Conservation (phyloP, 2,888 invertebrate species). For the Carabus problematicus region DNA sequence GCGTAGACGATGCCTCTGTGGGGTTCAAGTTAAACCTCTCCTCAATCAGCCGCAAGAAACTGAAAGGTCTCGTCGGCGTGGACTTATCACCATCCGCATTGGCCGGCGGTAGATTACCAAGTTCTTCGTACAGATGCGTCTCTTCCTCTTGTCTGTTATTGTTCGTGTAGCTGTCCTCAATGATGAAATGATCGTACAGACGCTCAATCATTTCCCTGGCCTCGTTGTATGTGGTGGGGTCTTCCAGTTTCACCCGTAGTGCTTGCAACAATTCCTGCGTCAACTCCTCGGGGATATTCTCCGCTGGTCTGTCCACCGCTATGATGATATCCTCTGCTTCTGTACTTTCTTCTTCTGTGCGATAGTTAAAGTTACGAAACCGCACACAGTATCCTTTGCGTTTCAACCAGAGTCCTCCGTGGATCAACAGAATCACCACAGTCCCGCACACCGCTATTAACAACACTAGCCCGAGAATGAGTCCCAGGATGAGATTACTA, state of each 20-base stretch:
- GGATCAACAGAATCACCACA: conserved; percentile 63
- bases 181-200: conserved; percentile 75
- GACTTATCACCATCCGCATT: conserved; percentile 59
- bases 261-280: conserved; percentile 76
- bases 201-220: conserved; percentile 80
- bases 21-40: conserved; percentile 61
- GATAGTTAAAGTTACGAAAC: conserved; percentile 61
- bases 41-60: conserved; percentile 68
- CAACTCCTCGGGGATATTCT: conserved; percentile 71
- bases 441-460: conserved; percentile 63
- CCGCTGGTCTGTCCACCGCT: conserved; percentile 66
- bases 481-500: conserved; percentile 53
- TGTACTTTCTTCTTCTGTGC: conserved; percentile 65
- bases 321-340: conserved; percentile 60
- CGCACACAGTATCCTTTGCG: conserved; percentile 64
- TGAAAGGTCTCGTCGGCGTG: conserved; percentile 62
- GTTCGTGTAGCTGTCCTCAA: conserved; percentile 70
- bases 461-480: conserved; percentile 61
- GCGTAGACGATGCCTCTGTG: conserved; percentile 47
- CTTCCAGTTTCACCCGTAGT: conserved; percentile 72
- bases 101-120: conserved; percentile 63
- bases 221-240: conserved; percentile 75
- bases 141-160: conserved; percentile 60
- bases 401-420: conserved; percentile 66
- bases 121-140: conserved; percentile 59